Evolutionary conservation across 2,797 vertebrate species (phyloP).

Genomic region (Aselliscus stoliczkanus): DNA sequence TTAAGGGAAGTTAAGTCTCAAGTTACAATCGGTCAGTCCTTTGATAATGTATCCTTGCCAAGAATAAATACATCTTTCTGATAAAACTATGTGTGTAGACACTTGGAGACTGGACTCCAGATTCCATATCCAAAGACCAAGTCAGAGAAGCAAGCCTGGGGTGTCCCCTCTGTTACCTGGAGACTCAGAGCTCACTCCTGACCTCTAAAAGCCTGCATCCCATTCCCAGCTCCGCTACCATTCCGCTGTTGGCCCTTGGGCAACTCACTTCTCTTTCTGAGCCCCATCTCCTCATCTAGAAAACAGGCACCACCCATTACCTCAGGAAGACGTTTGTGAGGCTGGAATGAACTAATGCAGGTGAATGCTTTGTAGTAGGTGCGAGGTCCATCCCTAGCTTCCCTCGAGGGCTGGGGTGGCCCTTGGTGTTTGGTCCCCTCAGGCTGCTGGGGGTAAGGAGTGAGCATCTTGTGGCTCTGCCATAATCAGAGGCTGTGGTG

Average conservation of each 20-base stretch:
- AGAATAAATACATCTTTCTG: not conserved
- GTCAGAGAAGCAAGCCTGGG: not conserved
- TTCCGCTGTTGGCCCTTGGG: not conserved
- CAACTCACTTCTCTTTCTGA: not conserved
- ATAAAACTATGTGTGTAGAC: not conserved
- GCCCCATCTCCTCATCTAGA: not conserved
- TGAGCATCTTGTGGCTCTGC: conserved; percentile 80
- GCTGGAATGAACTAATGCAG: not conserved
- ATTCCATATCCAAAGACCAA: not conserved
- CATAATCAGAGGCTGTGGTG: conserved; percentile 89
- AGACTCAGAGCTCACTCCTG: not conserved
- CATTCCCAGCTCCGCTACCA: not conserved
- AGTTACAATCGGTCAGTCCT: not conserved
- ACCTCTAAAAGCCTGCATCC: not conserved
- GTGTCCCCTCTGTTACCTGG: not conserved
- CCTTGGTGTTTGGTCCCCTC: not conserved
- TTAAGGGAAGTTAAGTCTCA: not conserved
- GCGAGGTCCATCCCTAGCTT: fast-evolving
- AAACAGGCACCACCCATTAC: not conserved
- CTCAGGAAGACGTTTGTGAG: not conserved
- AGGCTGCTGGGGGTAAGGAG: conserved; percentile 60
- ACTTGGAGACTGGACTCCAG: not conserved
- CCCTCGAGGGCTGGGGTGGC: conserved; percentile 63
- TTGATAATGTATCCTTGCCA: not conserved
- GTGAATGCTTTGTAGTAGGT: not conserved